phyloP scores from a whole-genome alignment of 2,797 vertebrate genomes.

The Scyliorhinus canicula region DNA sequence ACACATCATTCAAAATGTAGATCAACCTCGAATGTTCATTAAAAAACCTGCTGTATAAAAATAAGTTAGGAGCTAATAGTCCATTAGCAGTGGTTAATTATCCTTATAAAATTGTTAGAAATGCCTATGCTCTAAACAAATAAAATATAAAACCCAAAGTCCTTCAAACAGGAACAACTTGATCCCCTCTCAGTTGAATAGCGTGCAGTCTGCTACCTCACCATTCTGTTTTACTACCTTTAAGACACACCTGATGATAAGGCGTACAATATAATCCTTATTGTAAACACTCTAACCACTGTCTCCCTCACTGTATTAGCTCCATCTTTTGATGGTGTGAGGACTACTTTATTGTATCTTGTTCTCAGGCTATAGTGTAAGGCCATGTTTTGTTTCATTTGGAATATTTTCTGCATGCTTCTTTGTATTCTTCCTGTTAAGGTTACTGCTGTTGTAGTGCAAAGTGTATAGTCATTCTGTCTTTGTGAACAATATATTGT shows the following conservation, averaged over 20 bases:
- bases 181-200: conserved; percentile 6
- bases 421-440: not conserved
- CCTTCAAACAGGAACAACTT: not conserved
- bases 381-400: not conserved
- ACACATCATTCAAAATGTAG: not conserved
- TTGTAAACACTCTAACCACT: not conserved
- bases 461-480: not conserved
- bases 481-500: conserved; percentile 32
- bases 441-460: not conserved
- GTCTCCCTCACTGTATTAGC: not conserved
- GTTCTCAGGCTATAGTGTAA: not conserved
- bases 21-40: not conserved
- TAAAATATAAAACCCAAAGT: not conserved
- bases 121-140: not conserved
- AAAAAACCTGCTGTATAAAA: not conserved
- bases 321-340: not conserved
- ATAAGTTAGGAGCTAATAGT: not conserved
- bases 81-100: not conserved
- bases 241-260: not conserved
- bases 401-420: conserved; percentile 20
- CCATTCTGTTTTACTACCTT: not conserved
- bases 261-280: conserved; percentile 12
- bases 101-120: not conserved
- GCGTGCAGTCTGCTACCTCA: not conserved
- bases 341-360: not conserved